phyloP scores from a whole-genome alignment of 2,888 invertebrate genomes.

The Trissoscelio sp. region DNA sequence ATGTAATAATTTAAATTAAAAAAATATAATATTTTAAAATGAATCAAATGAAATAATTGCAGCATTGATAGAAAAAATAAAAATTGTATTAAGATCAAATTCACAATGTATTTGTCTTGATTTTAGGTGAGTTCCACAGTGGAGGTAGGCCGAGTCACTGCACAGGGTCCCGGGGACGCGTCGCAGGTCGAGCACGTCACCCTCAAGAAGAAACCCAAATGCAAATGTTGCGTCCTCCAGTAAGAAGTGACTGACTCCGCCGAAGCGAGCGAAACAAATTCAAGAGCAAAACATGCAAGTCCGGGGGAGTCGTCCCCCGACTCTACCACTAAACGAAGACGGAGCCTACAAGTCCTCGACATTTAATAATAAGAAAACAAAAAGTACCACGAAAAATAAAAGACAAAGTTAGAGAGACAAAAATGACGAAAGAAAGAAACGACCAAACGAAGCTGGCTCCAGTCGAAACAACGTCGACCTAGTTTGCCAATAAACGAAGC shows the following conservation, averaged over 20 bases:
- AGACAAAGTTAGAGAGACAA: not conserved
- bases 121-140: slow-evolving; percentile 84
- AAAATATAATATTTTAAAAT: no score
- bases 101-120: slow-evolving; percentile 1
- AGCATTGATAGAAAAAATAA: not conserved
- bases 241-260: slow-evolving; percentile 83
- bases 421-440: not conserved
- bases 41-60: not conserved
- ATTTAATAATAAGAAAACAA: slow-evolving; percentile 43
- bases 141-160: slow-evolving; percentile 88
- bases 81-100: not conserved
- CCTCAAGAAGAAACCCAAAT: slow-evolving; percentile 97
- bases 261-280: slow-evolving; percentile 34
- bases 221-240: slow-evolving; percentile 97
- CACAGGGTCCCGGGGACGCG: slow-evolving; percentile 89
- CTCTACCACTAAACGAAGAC: slow-evolving; percentile 46
- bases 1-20: no score
- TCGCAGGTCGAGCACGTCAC: slow-evolving; percentile 95
- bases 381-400: not conserved
- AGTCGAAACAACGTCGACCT: slow-evolving; percentile 57
- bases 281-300: slow-evolving; percentile 24
- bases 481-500: slow-evolving; percentile 60
- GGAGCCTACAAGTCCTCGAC: slow-evolving; percentile 58
- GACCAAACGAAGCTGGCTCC: slow-evolving; percentile 47
- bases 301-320: slow-evolving; percentile 24